phyloP scores from a whole-genome alignment of 2,113 vertebrate genomes.

The Paramisgurnus dabryanus region DNA sequence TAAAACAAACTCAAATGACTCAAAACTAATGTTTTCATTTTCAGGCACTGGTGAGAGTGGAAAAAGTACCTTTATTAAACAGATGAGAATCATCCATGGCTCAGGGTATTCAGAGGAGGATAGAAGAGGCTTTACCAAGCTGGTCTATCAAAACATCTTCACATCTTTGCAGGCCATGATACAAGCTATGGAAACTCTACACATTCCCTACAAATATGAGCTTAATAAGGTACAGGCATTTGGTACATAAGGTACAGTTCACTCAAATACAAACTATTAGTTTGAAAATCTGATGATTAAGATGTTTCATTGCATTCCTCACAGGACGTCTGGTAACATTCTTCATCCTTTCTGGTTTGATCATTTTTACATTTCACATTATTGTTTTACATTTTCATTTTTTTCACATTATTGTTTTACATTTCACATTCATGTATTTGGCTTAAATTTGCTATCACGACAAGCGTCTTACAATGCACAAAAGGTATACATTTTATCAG shows the following conservation, averaged over 20 bases:
- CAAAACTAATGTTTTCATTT: conserved; percentile 46
- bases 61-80: conserved; percentile 79
- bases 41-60: conserved; percentile 78
- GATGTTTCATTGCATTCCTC: not conserved
- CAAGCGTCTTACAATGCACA: too few species aligned
- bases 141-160: conserved; percentile 98
- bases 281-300: not conserved
- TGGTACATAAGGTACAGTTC: too few species aligned
- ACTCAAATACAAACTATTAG: too few species aligned
- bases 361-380: too few species aligned
- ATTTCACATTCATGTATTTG: too few species aligned
- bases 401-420: too few species aligned
- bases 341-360: not conserved
- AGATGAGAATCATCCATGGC: conserved; percentile 84
- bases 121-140: conserved; percentile 87
- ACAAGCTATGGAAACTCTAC: conserved; percentile 89
- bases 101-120: conserved; percentile 96
- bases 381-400: too few species aligned
- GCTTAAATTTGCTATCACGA: too few species aligned
- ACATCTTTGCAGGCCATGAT: conserved; percentile 97
- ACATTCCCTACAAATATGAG: conserved; percentile 90
- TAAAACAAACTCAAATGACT: not conserved
- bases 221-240: conserved; percentile 83
- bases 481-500: too few species aligned
- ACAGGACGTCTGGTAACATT: not conserved